These are phyloP conservation scores for Anoura caudifer DNA, from an alignment of 2,113 vertebrate species.

Conservation along the genomic window DNA sequence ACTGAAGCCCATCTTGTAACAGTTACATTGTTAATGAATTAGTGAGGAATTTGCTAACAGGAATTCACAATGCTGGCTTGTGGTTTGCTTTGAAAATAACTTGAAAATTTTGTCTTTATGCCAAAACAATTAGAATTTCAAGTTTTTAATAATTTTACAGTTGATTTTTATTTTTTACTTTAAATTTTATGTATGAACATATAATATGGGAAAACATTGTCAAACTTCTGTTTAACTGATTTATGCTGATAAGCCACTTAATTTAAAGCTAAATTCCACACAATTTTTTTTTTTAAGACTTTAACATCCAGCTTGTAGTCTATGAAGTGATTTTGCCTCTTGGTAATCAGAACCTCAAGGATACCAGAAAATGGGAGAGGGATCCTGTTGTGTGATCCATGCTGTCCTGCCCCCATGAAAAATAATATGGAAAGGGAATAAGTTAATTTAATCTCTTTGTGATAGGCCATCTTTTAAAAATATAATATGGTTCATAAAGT, in stretches of 20 bases:
- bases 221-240: background rate
- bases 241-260: background rate
- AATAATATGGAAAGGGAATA: background rate
- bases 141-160: background rate
- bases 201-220: background rate
- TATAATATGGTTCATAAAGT: background rate
- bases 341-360: background rate
- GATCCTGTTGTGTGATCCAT: background rate
- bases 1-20: background rate
- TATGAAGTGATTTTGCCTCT: background rate
- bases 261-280: background rate
- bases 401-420: background rate
- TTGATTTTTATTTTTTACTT: background rate
- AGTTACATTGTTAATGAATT: background rate
- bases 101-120: slow-evolving; percentile 1
- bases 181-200: background rate
- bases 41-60: background rate
- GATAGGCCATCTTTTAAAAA: background rate
- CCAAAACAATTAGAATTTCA: background rate
- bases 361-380: background rate
- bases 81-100: slow-evolving; percentile 11
- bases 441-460: background rate
- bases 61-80: background rate
- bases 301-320: background rate
- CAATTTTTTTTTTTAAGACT: background rate